Percentiles rank a stretch among this genome's conserved stretches.
phyloP scores from a whole-genome alignment of 2,797 vertebrate genomes.

The Philypnodon macrostomus region DNA sequence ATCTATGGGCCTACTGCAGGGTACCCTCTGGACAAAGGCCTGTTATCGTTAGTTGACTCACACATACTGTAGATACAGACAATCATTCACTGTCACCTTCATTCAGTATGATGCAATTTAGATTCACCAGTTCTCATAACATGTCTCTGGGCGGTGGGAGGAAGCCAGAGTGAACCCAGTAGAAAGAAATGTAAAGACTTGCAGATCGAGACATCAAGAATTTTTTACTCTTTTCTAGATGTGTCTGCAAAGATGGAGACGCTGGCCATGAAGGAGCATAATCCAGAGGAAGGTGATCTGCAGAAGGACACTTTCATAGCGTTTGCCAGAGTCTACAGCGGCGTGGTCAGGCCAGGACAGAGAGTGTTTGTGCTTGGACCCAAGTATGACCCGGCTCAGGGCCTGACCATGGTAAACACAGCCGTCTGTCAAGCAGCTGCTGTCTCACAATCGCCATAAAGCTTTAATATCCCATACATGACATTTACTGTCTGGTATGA shows the following conservation, averaged over 20 bases:
- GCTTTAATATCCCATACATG: background rate
- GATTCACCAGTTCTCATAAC: no score
- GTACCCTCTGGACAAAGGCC: no score
- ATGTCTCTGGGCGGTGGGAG: no score
- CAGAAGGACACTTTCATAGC: constrained; percentile 85
- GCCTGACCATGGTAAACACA: constrained; percentile 81
- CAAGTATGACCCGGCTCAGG: constrained; percentile 87
- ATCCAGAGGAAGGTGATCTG: constrained; percentile 66
- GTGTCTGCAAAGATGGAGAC: constrained; percentile 66
- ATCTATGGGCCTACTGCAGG: no score
- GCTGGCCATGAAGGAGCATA: constrained; percentile 39
- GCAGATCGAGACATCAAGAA: background rate
- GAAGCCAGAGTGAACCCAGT: no score
- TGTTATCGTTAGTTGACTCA: no score
- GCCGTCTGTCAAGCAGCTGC: background rate
- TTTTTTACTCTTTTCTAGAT: constrained; percentile 2
- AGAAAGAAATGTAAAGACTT: no score
- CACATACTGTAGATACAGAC: no score
- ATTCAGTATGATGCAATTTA: no score
- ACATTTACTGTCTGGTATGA: no score
- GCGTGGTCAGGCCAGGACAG: constrained; percentile 80
- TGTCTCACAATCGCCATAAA: background rate
- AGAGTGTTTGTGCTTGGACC: constrained; percentile 90
- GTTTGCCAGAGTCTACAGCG: constrained; percentile 94
- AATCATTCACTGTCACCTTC: no score